Conservation (phyloP, 2,888 invertebrate genomes). For the Protophormia terraenovae region DNA sequence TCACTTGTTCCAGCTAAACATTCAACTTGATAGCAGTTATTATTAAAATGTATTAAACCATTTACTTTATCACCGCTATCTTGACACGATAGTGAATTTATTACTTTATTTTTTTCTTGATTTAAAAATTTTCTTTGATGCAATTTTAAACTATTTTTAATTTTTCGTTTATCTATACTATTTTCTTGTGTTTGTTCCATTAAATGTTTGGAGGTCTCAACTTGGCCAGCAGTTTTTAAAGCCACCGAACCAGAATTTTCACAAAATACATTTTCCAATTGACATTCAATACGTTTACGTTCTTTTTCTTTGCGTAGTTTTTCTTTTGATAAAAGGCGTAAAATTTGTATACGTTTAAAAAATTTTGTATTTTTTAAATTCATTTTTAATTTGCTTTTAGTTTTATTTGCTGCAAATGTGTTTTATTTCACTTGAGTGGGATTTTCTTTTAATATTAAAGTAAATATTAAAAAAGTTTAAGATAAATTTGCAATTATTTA, state of each 20-base stretch:
- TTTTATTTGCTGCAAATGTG: too few species aligned
- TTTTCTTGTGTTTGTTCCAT: conserved; percentile 29
- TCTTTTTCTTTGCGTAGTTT: conserved; percentile 73
- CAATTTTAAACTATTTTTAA: not conserved
- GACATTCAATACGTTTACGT: conserved; percentile 54
- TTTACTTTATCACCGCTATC: conserved; percentile 42
- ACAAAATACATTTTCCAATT: conserved; percentile 60
- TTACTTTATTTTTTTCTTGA: conserved; percentile 11
- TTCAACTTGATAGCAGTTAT: conserved; percentile 74
- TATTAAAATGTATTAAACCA: conserved; percentile 74
- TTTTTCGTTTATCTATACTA: not conserved
- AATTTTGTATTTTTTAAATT: conserved; percentile 79
- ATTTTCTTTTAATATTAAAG: not conserved
- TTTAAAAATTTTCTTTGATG: not conserved
- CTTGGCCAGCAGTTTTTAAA: not conserved
- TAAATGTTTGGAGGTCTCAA: not conserved
- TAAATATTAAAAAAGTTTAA: not conserved
- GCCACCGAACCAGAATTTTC: conserved; percentile 60
- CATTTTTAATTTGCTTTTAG: conserved; percentile 71
- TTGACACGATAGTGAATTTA: too few species aligned
- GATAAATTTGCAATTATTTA: not conserved
- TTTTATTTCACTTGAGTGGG: not conserved
- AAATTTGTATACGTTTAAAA: conserved; percentile 76
- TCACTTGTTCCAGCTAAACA: conserved; percentile 62
- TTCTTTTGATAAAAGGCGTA: conserved; percentile 75